phyloP scores from a whole-genome alignment of 1,140 invertebrate species.

The Polyergus mexicanus region DNA sequence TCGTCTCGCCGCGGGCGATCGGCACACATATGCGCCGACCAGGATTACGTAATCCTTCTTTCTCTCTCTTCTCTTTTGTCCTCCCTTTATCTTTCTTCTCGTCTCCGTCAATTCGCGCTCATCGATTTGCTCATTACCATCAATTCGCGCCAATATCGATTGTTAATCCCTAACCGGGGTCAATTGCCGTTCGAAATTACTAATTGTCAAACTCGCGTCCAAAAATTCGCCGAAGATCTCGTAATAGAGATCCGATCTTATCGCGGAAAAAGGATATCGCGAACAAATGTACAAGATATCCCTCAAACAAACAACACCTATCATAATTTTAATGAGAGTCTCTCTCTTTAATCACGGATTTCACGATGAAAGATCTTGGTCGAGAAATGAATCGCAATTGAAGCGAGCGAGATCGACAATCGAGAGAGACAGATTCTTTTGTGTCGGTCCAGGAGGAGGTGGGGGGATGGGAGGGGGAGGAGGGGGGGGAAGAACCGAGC shows the following conservation, averaged over 20 bases:
- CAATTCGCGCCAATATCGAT: background rate
- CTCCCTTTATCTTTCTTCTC: conserved; percentile 20
- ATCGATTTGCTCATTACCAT: conserved; percentile 2
- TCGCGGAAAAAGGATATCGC: background rate
- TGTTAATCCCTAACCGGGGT: background rate
- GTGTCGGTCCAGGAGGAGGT: background rate
- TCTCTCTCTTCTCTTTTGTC: conserved; percentile 43
- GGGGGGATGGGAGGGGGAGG: too few relatives aligned
- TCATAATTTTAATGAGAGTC: conserved; percentile 25
- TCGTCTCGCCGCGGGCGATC: conserved; percentile 80
- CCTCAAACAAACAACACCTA: background rate
- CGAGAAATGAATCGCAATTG: conserved; percentile 44
- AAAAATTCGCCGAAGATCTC: background rate
- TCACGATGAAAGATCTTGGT: conserved; percentile 11
- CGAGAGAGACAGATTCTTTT: conserved; percentile 10
- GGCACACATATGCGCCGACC: conserved; percentile 78
- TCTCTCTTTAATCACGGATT: conserved; percentile 16
- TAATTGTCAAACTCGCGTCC: background rate
- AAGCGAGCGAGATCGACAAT: conserved; percentile 3
- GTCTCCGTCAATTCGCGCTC: background rate
- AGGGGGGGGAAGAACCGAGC: too few relatives aligned
- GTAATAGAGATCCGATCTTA: background rate
- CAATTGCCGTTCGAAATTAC: background rate
- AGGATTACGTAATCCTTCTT: conserved; percentile 80
- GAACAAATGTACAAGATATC: background rate